A percentile compares a stretch with the other conserved stretches of the same genome.
These are phyloP conservation scores for Pipa parva DNA, from an alignment of 2,113 vertebrate genomes.

Conservation along the genomic window DNA sequence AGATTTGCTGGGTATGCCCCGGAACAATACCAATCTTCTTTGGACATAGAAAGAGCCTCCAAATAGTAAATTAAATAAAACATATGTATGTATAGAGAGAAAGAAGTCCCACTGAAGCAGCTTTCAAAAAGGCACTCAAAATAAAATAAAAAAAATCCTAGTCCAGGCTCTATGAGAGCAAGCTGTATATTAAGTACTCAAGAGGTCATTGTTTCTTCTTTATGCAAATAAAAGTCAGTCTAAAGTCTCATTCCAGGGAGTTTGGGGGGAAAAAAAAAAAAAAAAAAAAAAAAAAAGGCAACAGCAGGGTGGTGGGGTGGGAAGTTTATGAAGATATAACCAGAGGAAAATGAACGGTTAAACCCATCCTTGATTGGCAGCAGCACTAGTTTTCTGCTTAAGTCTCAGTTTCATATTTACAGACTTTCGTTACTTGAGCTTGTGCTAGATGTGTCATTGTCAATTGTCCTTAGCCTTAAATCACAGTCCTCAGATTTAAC, in stretches of 20 bases:
- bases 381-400: conserved; percentile 62
- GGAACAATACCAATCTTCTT: conserved; percentile 58
- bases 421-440: conserved; percentile 96
- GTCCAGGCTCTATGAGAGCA: conserved; percentile 89
- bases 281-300: conserved; percentile 57
- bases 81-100: conserved; percentile 28
- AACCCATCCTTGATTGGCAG: conserved; percentile 58
- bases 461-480: conserved; percentile 81
- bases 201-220: conserved; percentile 75
- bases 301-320: background rate
- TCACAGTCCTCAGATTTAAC: conserved; percentile 75
- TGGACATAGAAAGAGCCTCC: conserved; percentile 64
- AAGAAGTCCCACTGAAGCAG: conserved; percentile 83
- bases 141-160: conserved; percentile 81
- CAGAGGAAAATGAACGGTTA: conserved; percentile 62
- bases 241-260: conserved; percentile 61
- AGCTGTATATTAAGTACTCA: conserved; percentile 73
- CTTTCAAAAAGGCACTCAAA: conserved; percentile 97
- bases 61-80: conserved; percentile 51
- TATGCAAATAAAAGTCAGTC: conserved; percentile 68
- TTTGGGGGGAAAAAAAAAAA: conserved; percentile 51
- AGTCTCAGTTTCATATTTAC: conserved; percentile 65
- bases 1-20: conserved; percentile 49
- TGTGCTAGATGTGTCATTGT: conserved; percentile 86
- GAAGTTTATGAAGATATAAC: conserved; percentile 68